Evolutionary conservation across 1,140 invertebrate genomes (phyloP).

Genomic region (Eciton burchellii): DNA sequence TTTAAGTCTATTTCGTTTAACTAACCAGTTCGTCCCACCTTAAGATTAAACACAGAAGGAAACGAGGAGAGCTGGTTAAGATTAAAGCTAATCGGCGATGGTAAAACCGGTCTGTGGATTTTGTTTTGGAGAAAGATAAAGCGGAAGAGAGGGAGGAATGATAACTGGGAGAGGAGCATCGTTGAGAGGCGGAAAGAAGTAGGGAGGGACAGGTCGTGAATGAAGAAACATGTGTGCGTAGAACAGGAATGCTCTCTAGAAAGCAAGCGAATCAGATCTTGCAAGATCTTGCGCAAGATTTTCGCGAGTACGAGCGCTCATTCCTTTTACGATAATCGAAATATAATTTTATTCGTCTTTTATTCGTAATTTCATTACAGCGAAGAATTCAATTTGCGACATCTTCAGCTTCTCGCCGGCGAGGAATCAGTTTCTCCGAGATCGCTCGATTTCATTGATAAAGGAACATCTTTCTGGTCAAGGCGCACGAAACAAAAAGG

Average conservation of each 20-base stretch:
- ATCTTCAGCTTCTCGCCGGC: no score
- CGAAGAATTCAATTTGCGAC: no score
- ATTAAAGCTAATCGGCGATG: neutral
- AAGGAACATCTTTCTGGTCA: neutral
- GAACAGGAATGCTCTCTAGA: conserved; percentile 27
- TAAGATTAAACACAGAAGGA: neutral
- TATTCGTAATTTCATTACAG: no score
- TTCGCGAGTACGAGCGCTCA: neutral
- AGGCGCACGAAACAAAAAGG: no score
- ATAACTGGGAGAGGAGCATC: conserved; percentile 8
- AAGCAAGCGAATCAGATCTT: conserved; percentile 24
- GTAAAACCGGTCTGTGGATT: conserved; percentile 1
- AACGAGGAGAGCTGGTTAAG: neutral
- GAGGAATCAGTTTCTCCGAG: no score
- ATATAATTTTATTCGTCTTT: no score
- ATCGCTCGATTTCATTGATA: no score
- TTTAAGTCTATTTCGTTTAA: neutral
- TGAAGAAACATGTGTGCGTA: conserved; percentile 63
- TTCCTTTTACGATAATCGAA: neutral
- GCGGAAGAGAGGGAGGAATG: neutral
- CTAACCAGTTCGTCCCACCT: neutral
- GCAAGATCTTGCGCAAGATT: neutral
- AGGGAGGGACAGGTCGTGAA: conserved; percentile 59
- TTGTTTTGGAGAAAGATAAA: conserved; percentile 24
- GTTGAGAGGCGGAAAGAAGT: conserved; percentile 17